A percentile compares a stretch with the other conserved stretches of the same genome.
phyloP scores from a whole-genome alignment of 2,113 vertebrate genomes.

The Gymnarchus niloticus region DNA sequence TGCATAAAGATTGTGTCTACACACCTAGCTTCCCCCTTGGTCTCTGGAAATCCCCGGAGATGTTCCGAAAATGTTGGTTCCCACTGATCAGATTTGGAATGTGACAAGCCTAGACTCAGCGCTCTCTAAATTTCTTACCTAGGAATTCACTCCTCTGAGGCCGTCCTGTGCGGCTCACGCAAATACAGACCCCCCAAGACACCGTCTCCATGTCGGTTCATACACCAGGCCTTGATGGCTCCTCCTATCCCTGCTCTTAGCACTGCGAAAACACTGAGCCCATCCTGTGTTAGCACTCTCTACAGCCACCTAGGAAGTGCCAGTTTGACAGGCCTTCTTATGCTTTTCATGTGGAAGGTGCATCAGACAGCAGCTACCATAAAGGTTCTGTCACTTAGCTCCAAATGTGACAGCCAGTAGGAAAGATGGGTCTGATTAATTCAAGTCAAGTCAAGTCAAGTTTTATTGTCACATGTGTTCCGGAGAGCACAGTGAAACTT shows the following conservation, averaged over 20 bases:
- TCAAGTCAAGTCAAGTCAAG: too few species aligned
- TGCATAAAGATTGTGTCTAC: background rate
- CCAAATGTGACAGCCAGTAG: background rate
- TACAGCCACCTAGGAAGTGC: background rate
- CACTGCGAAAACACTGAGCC: background rate
- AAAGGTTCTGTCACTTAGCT: background rate
- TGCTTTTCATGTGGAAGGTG: background rate
- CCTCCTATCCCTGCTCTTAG: background rate
- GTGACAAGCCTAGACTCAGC: slow-evolving; percentile 7
- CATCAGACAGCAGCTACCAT: background rate
- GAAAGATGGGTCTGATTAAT: background rate
- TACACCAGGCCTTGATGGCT: background rate
- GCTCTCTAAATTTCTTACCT: background rate
- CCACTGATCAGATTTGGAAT: slow-evolving; percentile 6
- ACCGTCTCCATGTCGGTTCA: background rate
- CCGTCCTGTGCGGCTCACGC: background rate
- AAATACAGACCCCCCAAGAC: background rate
- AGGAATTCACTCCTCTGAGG: background rate
- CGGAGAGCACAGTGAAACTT: too few species aligned
- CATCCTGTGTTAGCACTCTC: background rate
- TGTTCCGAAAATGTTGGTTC: background rate
- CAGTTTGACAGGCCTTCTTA: background rate
- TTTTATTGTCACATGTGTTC: too few species aligned
- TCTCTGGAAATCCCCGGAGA: background rate
- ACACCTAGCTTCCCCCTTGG: background rate